phyloP scores from a whole-genome alignment of 2,113 vertebrate species.

The Colius striatus region DNA sequence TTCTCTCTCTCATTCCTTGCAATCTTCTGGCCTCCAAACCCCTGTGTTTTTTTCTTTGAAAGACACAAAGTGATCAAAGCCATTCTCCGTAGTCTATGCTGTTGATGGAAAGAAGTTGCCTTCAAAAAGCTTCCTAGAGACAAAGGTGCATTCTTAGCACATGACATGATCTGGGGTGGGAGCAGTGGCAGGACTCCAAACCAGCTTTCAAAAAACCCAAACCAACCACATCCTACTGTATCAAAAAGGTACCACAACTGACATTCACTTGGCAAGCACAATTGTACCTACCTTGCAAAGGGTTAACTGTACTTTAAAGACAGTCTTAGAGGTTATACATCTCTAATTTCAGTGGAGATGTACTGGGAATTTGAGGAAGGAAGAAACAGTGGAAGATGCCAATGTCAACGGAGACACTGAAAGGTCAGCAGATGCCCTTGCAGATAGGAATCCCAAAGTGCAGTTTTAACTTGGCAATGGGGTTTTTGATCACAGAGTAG shows the following conservation, averaged over 20 bases:
- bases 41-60: background rate
- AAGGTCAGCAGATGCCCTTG: background rate
- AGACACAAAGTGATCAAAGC: background rate
- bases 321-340: background rate
- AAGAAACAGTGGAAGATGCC: background rate
- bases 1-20: background rate
- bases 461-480: background rate
- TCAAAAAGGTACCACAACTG: background rate
- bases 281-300: background rate
- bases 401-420: background rate
- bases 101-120: background rate
- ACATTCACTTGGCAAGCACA: background rate
- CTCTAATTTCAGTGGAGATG: background rate
- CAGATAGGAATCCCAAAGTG: background rate
- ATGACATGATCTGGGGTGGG: background rate
- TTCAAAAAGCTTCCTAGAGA: background rate
- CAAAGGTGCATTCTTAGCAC: background rate
- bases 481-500: background rate
- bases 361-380: background rate
- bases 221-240: background rate
- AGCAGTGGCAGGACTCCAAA: background rate
- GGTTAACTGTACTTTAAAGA: background rate
- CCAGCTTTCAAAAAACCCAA: fast-evolving
- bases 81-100: background rate
- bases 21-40: background rate